Evolutionary conservation across 1,140 invertebrate species (phyloP).

Genomic region (Microplitis demolitor): DNA sequence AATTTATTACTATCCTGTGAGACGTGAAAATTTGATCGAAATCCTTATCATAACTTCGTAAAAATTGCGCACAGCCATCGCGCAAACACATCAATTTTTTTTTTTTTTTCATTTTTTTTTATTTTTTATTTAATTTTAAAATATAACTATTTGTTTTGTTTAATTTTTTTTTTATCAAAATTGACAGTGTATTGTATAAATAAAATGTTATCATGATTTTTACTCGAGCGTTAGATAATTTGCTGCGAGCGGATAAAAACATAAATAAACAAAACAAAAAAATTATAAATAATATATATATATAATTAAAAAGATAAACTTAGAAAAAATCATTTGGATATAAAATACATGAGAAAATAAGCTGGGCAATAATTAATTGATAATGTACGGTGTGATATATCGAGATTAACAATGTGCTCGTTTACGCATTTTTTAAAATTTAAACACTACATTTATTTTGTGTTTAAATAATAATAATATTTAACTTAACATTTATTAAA

Average conservation of each 20-base stretch:
- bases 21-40: background rate
- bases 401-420: constrained; percentile 10
- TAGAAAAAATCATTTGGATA: background rate
- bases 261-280: background rate
- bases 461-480: background rate
- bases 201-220: constrained; percentile 3
- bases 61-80: constrained; percentile 22
- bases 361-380: constrained; percentile 15
- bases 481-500: background rate
- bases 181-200: background rate
- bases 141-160: background rate
- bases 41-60: background rate
- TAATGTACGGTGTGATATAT: constrained; percentile 13
- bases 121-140: too few relatives aligned
- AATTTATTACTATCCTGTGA: background rate
- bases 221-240: background rate
- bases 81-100: constrained; percentile 7
- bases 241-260: background rate
- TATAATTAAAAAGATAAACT: background rate
- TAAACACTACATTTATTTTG: background rate
- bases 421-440: background rate
- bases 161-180: background rate
- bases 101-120: too few relatives aligned
- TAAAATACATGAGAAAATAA: constrained; percentile 15
- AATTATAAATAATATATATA: background rate